Evolutionary conservation across 2,113 vertebrate species (phyloP), one percentile per base, ranked within the genome.

Genomic region (Brachypteracias leptosomus): DNA sequence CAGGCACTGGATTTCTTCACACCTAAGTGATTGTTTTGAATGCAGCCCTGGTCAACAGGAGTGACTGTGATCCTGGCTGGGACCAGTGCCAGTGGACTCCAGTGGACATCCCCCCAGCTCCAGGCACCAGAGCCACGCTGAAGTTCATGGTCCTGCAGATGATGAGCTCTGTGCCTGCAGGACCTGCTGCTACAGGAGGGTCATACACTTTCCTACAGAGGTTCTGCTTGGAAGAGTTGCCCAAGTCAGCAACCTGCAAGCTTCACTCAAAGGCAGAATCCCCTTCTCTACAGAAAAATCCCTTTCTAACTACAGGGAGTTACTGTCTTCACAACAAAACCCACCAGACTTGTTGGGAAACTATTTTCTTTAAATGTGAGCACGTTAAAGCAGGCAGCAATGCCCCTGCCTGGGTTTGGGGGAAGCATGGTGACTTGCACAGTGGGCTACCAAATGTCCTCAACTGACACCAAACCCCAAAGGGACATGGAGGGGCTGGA

Each of bases 1-100:
- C 58, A 66, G 70, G 66, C 51, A 29, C 49, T 4, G 78, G 78
- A 82, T 51, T 75, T 86, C 92, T 84, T 92, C 76, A 88, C 92
- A 94, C 93, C 94, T 95, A 88, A 62, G 46, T 46, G 75, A 80
- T 77, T 67, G 86, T 83, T 93, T 62, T 83, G 63, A 88, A 85
- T 2, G 29, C 38, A 66, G 94, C 89, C 94, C 91, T 38, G 82
- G 88, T 88, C 88, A 51, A 29, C 6, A 28, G 74, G 19, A 94
- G 67, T 5, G 49, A 85, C 58, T 87, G 68, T 55, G 24, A 90
- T 79, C 71, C 82, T 61, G 36, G 10, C 62, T 76, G 85, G 94
- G 86, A 77, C 4, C 10, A 14, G 42, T 2, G 85, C 78, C 85
- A 88, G 55, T 7, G 0, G 26, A 33, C 52, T 68, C 70, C 62